A percentile compares a stretch with the other conserved stretches of the same genome.
Conservation (phyloP, 2,113 vertebrate genomes). For the Alouatta palliata region DNA sequence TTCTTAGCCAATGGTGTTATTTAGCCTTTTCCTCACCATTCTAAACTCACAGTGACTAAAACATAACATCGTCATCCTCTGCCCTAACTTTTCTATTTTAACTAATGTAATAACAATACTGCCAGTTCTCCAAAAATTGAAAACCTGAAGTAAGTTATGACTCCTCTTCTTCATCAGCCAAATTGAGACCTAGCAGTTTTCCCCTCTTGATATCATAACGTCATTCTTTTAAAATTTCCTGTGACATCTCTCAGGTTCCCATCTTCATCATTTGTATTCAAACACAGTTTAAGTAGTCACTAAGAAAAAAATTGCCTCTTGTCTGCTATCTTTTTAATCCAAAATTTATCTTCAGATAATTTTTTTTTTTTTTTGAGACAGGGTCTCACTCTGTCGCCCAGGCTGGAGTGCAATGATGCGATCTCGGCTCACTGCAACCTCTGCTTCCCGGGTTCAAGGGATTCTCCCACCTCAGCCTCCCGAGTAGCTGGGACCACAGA, state of each 20-base stretch:
- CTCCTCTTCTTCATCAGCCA: neutral
- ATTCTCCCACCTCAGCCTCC: no score
- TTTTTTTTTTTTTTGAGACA: neutral
- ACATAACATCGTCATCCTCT: neutral
- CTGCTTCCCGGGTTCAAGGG: no score
- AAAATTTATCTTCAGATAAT: slow-evolving; percentile 45
- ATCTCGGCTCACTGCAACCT: no score
- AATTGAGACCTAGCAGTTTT: neutral
- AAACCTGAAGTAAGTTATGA: neutral
- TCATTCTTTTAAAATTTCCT: neutral
- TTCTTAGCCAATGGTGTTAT: neutral
- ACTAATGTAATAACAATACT: neutral
- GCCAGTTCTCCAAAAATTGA: neutral
- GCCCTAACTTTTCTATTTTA: neutral
- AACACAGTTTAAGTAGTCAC: neutral
- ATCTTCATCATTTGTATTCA: slow-evolving; percentile 8
- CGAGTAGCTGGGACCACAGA: no score
- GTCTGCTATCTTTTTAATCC: neutral
- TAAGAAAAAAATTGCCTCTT: neutral
- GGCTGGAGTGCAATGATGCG: no score
- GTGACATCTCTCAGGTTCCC: neutral
- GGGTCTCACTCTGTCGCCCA: no score
- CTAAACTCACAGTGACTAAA: neutral
- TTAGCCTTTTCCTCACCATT: neutral
- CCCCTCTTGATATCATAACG: neutral